Evolutionary conservation across 2,888 invertebrate genomes (phyloP), one percentile per base, ranked within the genome.

Genomic region (Nomada hirtipes): DNA sequence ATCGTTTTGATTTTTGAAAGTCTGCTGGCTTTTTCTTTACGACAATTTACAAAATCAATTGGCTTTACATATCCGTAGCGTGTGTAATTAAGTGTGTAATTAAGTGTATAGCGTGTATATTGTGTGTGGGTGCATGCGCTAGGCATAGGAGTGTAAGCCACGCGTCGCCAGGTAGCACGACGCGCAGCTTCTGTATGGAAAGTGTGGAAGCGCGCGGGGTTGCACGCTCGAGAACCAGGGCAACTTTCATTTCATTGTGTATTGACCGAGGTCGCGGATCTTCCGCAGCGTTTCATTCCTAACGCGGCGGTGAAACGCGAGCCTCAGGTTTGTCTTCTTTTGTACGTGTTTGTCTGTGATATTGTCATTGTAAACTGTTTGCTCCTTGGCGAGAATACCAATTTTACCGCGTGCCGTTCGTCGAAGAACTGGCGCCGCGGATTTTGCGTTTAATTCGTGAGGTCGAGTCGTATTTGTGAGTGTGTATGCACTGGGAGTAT

Each of bases 401-500:
- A 92, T 92, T 92, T 86, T 87, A 91, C 92, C 91, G 91, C 90
- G 89, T 44, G 90, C 73, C 86, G 79, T 85, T 70, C 69, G 29
- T 78, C 84, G 79, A 76, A 50, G 73, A 36, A 63, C 44, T 50
- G 76, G 61, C 52, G 53, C 36, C 86, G 86, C 86, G 90, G 89
- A 87, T 91, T 91, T 91, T 91, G 89, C 92, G 90, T 92, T 92
- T 91, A 52, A 91, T 91, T 92, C 92, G 90, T 88, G 86, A 92
- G 92, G 90, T 93, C 93, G 93, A 94, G 93, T 94, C 93, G 92
- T 94, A 93, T 93, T 94, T 94, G 93, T 93, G 91, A 94, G 89
- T 93, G 93, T 94, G 93, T 94, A 93, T 94, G 93, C 93, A 92
- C 93, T 94, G 93, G 93, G 93, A 94, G 93, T 94, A 93, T 94